Percentiles rank a stretch among this genome's conserved stretches.
phyloP scores from a whole-genome alignment of 1,140 invertebrate species.

The Bombus terrestris region DNA sequence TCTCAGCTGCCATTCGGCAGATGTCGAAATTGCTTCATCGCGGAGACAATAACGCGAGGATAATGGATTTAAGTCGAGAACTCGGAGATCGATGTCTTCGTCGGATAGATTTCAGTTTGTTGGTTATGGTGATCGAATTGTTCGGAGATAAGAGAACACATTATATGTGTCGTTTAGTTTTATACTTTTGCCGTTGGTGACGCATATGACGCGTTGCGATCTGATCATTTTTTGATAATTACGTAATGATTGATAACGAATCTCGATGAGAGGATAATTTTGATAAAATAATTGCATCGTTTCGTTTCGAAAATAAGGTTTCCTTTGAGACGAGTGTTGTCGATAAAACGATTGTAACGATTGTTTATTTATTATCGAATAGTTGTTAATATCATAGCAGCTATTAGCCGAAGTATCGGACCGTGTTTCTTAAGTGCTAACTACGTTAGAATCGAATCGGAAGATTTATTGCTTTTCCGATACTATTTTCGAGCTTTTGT shows the following conservation, averaged over 20 bases:
- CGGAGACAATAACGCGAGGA: constrained; percentile 59
- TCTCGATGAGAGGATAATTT: no score
- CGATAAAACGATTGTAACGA: no score
- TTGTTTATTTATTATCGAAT: no score
- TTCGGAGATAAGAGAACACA: neutral
- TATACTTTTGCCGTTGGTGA: no score
- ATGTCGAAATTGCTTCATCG: constrained; percentile 61
- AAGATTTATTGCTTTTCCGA: neutral
- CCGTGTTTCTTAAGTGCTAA: neutral
- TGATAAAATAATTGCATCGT: no score
- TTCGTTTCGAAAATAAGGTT: no score
- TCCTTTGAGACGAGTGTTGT: no score
- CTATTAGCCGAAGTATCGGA: no score
- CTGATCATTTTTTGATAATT: neutral
- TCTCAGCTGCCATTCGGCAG: constrained; percentile 66
- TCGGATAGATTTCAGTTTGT: neutral
- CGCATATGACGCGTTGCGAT: no score
- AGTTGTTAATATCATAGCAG: no score
- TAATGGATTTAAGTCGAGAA: constrained; percentile 68
- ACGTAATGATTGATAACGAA: no score
- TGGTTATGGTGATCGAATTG: neutral
- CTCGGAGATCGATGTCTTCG: neutral
- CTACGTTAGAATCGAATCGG: neutral
- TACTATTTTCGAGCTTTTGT: neutral
- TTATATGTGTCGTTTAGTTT: neutral